phyloP scores from a whole-genome alignment of 2,797 vertebrate genomes.

The Sarcophilus harrisii region DNA sequence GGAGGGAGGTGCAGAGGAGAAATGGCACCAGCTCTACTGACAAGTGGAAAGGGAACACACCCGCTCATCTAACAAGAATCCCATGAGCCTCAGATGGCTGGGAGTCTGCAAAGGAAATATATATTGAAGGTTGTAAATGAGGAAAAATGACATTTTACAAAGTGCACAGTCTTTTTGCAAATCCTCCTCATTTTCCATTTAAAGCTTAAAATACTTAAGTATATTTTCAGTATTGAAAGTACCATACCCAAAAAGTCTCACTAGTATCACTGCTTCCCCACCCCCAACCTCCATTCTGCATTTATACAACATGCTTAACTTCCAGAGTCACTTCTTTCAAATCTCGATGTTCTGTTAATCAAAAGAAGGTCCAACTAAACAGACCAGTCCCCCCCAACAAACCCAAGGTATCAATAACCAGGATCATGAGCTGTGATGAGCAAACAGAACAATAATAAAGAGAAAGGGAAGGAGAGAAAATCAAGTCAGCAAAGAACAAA shows the following conservation, averaged over 20 bases:
- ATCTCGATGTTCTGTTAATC: background rate
- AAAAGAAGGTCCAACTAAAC: background rate
- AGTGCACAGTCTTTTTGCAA: background rate
- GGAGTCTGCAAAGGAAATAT: background rate
- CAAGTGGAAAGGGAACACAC: background rate
- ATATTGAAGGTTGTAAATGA: background rate
- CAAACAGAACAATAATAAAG: background rate
- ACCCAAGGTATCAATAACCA: background rate
- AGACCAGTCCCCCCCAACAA: background rate
- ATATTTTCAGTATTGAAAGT: background rate
- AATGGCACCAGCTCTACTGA: background rate
- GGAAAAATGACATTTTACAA: background rate
- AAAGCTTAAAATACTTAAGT: background rate
- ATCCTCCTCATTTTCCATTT: background rate
- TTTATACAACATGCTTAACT: background rate
- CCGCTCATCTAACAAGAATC: background rate
- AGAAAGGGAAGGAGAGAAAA: background rate
- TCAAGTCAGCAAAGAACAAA: background rate
- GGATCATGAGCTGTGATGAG: background rate
- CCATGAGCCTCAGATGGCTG: background rate
- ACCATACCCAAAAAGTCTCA: background rate
- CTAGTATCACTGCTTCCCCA: background rate
- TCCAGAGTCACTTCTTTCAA: background rate
- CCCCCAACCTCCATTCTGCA: background rate
- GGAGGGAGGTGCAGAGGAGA: background rate